Evolutionary conservation across 2,888 invertebrate genomes (phyloP), one percentile per base, ranked within the genome.

Genomic region (Oscheius onirici): DNA sequence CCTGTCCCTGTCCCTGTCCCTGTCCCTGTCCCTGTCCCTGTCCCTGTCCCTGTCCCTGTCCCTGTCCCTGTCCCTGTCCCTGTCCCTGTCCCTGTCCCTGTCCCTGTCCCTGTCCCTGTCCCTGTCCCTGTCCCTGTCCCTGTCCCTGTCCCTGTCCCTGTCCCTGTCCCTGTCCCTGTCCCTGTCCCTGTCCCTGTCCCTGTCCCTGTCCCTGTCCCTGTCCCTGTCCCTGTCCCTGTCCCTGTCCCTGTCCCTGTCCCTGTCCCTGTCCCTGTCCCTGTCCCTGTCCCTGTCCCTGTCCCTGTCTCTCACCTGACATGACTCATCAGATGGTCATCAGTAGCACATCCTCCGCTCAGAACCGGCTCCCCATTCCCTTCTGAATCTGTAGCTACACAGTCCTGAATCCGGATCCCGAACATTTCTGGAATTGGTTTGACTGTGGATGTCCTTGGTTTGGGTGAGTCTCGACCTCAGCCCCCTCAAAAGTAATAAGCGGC

Each of bases 371-470:
- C 60, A 13, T 60, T 20, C 10, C 63, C 69, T n/a, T 72, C 69
- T 3, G 13, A 20, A 24, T 70, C 46, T 2, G 40, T 28, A 3
- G 69, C 72, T 11, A 34, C 26, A 54, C 72, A 72, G 26, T 60
- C 67, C 40, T 61, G 15, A 13, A 72, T 61, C 13, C 69, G 72
- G n/a, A 72, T 49, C 41, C 72, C 72, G 40, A 61, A 72, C n/a
- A 72, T 40, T 17, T 28, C 72, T 72, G 52, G 58, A 72, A 68
- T 20, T n/a, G 13, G 22, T 52, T 52, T 52, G 13, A 17, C 22
- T 52, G 5, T 22, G 20, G 20, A 20, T 58, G 58, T 22, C 58
- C 11, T 28, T 15, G 15, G 43, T 44, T 41, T 26, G 26, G 22
- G n/a, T 26, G 63, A 46, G 49, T 41, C 60, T 49, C 63, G 63